Conservation (phyloP, 1,140 invertebrate species). For the Drosophila navojoa region DNA sequence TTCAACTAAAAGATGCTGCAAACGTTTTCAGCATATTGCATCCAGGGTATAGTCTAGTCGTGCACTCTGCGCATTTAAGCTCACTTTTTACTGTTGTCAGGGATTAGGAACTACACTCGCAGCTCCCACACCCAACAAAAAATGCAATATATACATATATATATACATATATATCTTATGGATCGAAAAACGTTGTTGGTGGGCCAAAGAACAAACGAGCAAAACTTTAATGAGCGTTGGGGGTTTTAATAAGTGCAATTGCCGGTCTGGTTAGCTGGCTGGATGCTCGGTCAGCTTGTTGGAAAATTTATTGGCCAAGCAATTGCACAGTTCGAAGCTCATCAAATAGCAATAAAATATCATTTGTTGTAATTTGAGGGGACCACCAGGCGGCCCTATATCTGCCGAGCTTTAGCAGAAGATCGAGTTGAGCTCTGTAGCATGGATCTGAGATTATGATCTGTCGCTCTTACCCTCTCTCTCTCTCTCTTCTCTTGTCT, state of each 20-base stretch:
- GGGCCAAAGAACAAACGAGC: conserved; percentile 17
- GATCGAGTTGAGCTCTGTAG: not conserved
- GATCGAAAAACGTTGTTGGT: conserved; percentile 39
- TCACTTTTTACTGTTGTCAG: conserved; percentile 15
- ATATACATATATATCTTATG: not conserved
- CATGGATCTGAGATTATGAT: conserved; percentile 22
- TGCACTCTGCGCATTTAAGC: not conserved
- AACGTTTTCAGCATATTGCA: too few relatives aligned
- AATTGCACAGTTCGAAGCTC: conserved; percentile 68
- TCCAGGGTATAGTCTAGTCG: not conserved
- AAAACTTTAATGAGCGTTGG: conserved; percentile 57
- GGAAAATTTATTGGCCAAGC: conserved; percentile 68
- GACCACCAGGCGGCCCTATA: conserved; percentile 34
- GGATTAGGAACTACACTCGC: conserved; percentile 60
- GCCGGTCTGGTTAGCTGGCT: conserved; percentile 9
- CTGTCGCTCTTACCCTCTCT: not conserved
- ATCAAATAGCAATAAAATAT: conserved; percentile 80
- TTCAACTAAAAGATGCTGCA: too few relatives aligned
- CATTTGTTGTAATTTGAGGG: conserved; percentile 72
- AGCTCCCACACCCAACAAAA: conserved; percentile 48
- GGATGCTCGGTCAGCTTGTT: not conserved
- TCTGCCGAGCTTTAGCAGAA: not conserved
- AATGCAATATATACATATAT: not conserved
- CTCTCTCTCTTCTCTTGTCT: not conserved
- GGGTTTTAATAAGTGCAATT: conserved; percentile 49